Percentiles rank a stretch among this genome's conserved stretches.
These are phyloP conservation scores for Karalla daura DNA, from an alignment of 2,797 vertebrate genomes.

Conservation along the genomic window DNA sequence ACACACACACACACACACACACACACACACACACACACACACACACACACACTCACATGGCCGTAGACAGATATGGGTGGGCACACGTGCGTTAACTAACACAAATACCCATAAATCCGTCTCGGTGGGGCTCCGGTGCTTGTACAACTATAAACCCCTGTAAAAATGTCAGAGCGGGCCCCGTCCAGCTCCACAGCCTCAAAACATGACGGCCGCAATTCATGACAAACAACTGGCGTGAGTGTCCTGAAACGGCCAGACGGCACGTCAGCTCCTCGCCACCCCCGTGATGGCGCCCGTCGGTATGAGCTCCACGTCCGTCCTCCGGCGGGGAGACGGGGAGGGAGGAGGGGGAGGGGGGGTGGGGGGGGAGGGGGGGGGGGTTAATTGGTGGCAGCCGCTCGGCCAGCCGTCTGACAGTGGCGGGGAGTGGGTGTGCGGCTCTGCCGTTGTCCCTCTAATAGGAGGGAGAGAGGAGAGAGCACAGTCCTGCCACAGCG, in stretches of 20 bases:
- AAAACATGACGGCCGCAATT: slow-evolving; percentile 33
- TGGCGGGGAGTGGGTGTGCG: slow-evolving; percentile 62
- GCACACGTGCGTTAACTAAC: slow-evolving; percentile 40
- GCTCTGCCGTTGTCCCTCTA: slow-evolving; percentile 64
- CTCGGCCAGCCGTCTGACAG: slow-evolving; percentile 55
- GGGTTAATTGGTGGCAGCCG: slow-evolving; percentile 78
- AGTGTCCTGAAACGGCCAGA: slow-evolving; percentile 26
- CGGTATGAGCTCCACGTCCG: slow-evolving; percentile 41
- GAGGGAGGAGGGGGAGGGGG: no score
- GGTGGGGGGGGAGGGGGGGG: no score
- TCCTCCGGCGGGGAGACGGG: no score
- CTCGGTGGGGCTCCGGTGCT: slow-evolving; percentile 26
- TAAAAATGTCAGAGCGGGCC: slow-evolving; percentile 55
- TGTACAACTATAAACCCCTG: slow-evolving; percentile 47
- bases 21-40: slow-evolving; percentile 33
- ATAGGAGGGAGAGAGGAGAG: slow-evolving; percentile 57
- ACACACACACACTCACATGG: slow-evolving; percentile 25
- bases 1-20: slow-evolving; percentile 9
- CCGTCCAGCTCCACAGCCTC: slow-evolving; percentile 53
- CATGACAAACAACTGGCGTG: slow-evolving; percentile 36
- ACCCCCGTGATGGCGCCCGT: slow-evolving; percentile 40
- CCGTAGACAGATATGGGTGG: slow-evolving; percentile 13
- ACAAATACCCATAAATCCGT: slow-evolving; percentile 50
- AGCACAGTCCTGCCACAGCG: slow-evolving; percentile 39
- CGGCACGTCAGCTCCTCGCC: slow-evolving; percentile 37